A percentile compares a stretch with the other conserved stretches of the same genome.
phyloP scores from a whole-genome alignment of 2,888 invertebrate species.

The Geotrupes spiniger region DNA sequence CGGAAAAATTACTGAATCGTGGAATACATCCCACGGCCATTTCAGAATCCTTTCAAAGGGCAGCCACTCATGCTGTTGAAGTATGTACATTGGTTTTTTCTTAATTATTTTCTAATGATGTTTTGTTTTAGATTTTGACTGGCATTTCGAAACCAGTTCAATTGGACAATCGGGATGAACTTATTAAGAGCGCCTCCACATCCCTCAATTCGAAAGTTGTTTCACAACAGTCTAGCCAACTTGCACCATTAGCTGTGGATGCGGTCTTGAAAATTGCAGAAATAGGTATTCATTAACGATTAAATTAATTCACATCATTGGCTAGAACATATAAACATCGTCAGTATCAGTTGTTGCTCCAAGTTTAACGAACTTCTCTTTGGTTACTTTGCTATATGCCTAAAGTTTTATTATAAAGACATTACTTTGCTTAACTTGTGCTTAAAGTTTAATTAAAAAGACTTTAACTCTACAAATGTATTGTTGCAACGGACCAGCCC shows the following conservation, averaged over 20 bases:
- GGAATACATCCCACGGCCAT: conserved; percentile 98
- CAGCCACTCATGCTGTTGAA: conserved; percentile 68
- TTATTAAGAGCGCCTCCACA: conserved; percentile 95
- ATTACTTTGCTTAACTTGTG: too few species aligned
- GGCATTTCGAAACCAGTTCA: conserved; percentile 85
- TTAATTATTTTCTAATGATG: conserved; percentile 27
- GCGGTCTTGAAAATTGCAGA: conserved; percentile 87
- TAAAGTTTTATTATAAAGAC: too few species aligned
- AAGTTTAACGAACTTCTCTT: too few species aligned
- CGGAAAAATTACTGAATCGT: conserved; percentile 85
- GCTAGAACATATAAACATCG: too few species aligned
- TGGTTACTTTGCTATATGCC: too few species aligned
- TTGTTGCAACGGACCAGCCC: too few species aligned
- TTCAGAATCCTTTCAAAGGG: conserved; percentile 94
- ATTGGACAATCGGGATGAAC: conserved; percentile 78
- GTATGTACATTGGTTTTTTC: conserved; percentile 36
- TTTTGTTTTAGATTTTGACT: conserved; percentile 59
- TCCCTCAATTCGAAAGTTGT: conserved; percentile 99
- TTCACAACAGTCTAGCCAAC: conserved; percentile 91
- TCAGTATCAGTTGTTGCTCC: too few species aligned
- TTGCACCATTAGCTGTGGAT: conserved; percentile 97
- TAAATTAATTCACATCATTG: neutral
- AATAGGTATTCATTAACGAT: conserved; percentile 45
- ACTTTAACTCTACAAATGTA: too few species aligned
- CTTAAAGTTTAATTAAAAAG: too few species aligned